Evolutionary conservation across 2,888 invertebrate genomes (phyloP).

Genomic region (Cephus spinipes): DNA sequence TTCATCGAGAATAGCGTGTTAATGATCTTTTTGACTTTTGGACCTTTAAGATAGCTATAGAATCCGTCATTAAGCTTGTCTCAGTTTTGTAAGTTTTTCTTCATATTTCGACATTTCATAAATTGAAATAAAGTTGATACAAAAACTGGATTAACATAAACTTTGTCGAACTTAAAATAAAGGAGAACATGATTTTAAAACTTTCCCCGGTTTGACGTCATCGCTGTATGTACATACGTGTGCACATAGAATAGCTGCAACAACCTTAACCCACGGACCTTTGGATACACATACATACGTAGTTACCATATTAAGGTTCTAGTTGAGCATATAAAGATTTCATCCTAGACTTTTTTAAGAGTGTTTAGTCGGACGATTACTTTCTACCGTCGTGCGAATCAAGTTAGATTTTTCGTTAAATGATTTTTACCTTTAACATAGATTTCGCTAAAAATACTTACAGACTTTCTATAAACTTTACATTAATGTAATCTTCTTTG

Average conservation of each 20-base stretch:
- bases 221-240: not conserved
- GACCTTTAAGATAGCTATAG: not conserved
- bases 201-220: not conserved
- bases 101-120: not conserved
- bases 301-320: not conserved
- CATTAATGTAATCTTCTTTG: too few relatives aligned
- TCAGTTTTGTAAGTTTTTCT: not conserved
- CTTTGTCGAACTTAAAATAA: not conserved
- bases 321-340: too few relatives aligned
- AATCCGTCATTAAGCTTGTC: not conserved
- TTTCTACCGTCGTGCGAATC: too few relatives aligned
- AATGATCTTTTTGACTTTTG: not conserved
- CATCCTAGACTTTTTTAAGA: too few relatives aligned
- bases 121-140: not conserved
- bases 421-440: too few relatives aligned
- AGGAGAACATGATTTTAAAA: not conserved
- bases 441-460: too few relatives aligned
- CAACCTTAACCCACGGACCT: not conserved
- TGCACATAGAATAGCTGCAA: not conserved
- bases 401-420: too few relatives aligned
- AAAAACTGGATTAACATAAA: not conserved
- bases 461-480: too few relatives aligned
- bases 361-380: too few relatives aligned
- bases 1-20: not conserved
- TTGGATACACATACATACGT: not conserved